A percentile compares a stretch with the other conserved stretches of the same genome.
Evolutionary conservation across 2,888 invertebrate species (phyloP).

Genomic region (Druceiella hillmani): DNA sequence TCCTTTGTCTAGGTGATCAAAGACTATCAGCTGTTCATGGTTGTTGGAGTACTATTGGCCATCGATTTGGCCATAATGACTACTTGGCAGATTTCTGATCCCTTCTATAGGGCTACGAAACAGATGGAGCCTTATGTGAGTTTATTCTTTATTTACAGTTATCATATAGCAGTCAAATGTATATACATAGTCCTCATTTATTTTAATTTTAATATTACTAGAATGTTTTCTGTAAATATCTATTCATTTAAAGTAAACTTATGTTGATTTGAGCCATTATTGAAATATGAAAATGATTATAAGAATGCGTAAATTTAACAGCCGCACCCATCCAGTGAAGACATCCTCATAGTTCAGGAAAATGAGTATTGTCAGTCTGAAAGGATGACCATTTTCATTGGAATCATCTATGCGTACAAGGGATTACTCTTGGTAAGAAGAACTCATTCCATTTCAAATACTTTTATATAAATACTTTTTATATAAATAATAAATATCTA

Average conservation of each 20-base stretch:
- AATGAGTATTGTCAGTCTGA: constrained; percentile 96
- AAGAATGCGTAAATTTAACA: constrained; percentile 35
- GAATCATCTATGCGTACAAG: constrained; percentile 96
- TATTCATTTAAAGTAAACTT: no score
- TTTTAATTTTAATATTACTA: no score
- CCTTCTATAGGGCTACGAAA: constrained; percentile 87
- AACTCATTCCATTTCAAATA: no score
- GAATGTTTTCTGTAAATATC: no score
- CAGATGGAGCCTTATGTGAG: constrained; percentile 85
- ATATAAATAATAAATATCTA: no score
- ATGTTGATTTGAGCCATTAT: no score
- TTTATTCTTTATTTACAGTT: no score
- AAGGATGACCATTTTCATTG: constrained; percentile 92
- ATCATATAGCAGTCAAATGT: no score
- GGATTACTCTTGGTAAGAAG: constrained; percentile 86
- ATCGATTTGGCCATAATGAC: constrained; percentile 93
- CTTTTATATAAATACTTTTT: no score
- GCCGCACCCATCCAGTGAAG: constrained; percentile 88
- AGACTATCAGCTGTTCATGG: constrained; percentile 96
- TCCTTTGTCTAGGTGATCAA: constrained; percentile 75
- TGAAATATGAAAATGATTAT: constrained; percentile 15
- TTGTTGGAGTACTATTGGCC: constrained; percentile 85
- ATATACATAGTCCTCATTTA: no score
- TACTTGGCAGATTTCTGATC: constrained; percentile 96
- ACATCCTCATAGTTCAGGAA: constrained; percentile 87